A percentile compares a stretch with the other conserved stretches of the same genome.
These are phyloP conservation scores for Cynopterus brachyotis DNA, from an alignment of 2,113 vertebrate species.

Conservation along the genomic window DNA sequence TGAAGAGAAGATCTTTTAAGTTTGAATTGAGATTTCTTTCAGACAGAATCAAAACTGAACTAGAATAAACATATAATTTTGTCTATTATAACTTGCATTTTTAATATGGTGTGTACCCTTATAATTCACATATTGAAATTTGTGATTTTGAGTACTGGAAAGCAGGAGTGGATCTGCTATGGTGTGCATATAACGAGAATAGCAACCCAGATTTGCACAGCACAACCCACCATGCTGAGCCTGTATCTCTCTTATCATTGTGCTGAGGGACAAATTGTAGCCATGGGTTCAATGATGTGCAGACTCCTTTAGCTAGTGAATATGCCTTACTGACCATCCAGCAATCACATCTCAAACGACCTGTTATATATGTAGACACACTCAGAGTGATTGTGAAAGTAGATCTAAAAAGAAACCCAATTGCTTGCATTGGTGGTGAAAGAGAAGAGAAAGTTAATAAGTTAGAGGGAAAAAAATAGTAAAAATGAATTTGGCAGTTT, in stretches of 20 bases:
- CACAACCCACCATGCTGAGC: background rate
- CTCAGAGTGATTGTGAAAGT: background rate
- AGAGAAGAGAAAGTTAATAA: background rate
- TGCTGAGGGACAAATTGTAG: background rate
- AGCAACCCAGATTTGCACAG: background rate
- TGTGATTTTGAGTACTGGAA: background rate
- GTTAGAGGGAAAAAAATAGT: background rate
- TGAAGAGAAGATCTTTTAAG: background rate
- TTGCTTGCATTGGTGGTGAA: background rate
- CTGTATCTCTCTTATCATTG: background rate
- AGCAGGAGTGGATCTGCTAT: background rate
- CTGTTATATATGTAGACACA: background rate
- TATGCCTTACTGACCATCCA: background rate
- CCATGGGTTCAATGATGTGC: fast-evolving
- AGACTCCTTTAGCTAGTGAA: background rate
- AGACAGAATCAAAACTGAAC: background rate
- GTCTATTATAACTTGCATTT: background rate
- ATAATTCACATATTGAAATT: background rate
- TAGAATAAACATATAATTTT: background rate
- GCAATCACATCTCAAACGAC: background rate
- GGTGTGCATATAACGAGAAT: background rate
- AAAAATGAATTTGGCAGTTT: background rate
- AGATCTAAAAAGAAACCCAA: background rate
- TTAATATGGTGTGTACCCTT: background rate
- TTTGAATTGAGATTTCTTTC: conserved; percentile 20